Base-by-base conservation (phyloP, 2,113 vertebrate species). In the Chelonoidis abingdonii region DNA sequence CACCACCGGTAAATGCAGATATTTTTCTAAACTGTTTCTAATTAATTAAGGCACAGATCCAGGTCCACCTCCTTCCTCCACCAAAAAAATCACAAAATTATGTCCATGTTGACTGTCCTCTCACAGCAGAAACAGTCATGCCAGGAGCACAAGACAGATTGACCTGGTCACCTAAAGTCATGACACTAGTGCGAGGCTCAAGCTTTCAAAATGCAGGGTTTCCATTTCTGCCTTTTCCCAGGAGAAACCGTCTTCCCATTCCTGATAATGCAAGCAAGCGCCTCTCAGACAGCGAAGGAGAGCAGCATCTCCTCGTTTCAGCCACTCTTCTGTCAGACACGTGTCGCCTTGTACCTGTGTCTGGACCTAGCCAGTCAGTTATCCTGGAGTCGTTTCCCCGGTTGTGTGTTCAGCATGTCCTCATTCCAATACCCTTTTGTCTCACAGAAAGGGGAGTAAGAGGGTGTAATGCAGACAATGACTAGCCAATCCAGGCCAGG, bases 191-290 rank as follows among this genome's bases (percentile, higher is more conserved):
- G 29, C 76, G 21, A n/a, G 21, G 69, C 16, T 29, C 17, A 59
- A 0, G 59, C 59, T 24, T 59, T 72, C 29, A 35, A 7, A 83
- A 62, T 0, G 3, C 2, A 16, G 24, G 49, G n/a, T 59, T 86
- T 81, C 2, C 17, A 6, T 8, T 92, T 57, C 50, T 41, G 79
- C 29, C 54, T 62, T 85, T 54, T 83, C 2, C 1, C 25, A 5
- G 5, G 7, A 75, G 82, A 87, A 90, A 69, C 5, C 31, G 13
- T 62, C 29, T 88, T 81, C 62, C 52, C 24, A 41, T 93, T 80
- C 78, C 72, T 53, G 9, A 50, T 49, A 57, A 19, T 11, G 54
- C n/a, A 25, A 57, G 57, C 80, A 56, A 91, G 25, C 17, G 5
- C 10, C 16, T 54, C 12, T 27, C 47, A 52, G 41, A 52, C n/a